These are phyloP conservation scores for Gallinago solitaria DNA, from an alignment of 2,797 vertebrate species.

Conservation along the genomic window DNA sequence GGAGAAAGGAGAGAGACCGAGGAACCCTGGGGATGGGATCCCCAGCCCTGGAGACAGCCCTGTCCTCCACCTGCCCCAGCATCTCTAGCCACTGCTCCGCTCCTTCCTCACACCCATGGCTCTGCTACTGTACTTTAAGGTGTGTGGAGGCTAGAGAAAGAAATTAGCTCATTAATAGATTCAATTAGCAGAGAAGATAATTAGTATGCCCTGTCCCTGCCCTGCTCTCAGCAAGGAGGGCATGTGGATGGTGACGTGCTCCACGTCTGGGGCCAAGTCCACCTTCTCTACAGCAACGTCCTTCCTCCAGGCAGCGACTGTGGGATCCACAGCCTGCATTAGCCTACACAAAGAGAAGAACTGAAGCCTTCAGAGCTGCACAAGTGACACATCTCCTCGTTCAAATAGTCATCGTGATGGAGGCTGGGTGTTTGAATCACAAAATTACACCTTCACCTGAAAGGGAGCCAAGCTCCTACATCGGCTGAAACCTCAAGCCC, in stretches of 20 bases:
- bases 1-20: not conserved
- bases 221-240: not conserved
- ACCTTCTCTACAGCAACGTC: not conserved
- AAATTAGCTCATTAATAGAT: not conserved
- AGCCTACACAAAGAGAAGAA: not conserved
- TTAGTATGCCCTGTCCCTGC: not conserved
- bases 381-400: not conserved
- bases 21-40: not conserved
- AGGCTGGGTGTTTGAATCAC: not conserved
- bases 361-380: not conserved
- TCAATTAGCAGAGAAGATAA: not conserved
- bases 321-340: not conserved
- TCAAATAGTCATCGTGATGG: fast-evolving
- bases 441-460: not conserved
- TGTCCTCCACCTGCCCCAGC: not conserved
- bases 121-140: not conserved
- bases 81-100: not conserved
- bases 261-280: not conserved
- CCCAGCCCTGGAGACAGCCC: not conserved
- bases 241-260: not conserved
- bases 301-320: not conserved
- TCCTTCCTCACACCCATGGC: not conserved
- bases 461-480: not conserved
- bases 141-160: not conserved
- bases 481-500: not conserved